Base-by-base conservation (phyloP, 2,113 vertebrate genomes). In the Menidia beryllina region DNA sequence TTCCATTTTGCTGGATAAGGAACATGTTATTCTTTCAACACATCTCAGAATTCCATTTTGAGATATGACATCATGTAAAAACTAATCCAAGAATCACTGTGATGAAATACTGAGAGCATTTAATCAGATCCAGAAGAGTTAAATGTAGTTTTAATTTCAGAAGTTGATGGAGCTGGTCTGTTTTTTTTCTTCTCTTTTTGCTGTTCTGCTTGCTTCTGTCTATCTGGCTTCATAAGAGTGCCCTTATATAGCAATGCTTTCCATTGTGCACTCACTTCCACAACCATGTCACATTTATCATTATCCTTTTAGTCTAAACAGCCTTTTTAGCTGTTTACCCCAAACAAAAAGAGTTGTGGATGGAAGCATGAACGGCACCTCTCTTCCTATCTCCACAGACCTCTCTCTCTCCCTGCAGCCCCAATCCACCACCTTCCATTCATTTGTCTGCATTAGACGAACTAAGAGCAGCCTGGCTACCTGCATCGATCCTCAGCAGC, bases 241-340 rank as follows among this genome's bases (percentile, higher is more conserved):
- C 30, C 26, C 38, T 14, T 50, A 30, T 55, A 54, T 49, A 26
- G 43, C 21, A 24, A 39, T 19, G 47, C 50, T 23, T 4, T 55
- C 68, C 55, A 57, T 64, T 72, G 70, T 80, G 53, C 39, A 36
- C 64, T 84, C 65, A 68, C 75, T 66, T 78, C 71, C 75, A 69
- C 65, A 56, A 57, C 72, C 43, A 19, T 64, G 63, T 34, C 54
- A 34, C 45, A 7, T 75, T 79, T 88, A 69, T 92, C 90, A 87
- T 82, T 85, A 69, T 72, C 73, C 64, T 79, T 87, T 82, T 20
- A 81, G 82, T 78, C 69, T 43, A 79, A 89, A 86, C 74, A 81
- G 81, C 87, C 86, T 91, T 88, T 92, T 90, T 90, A 75, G 69
- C 56, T 90, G 91, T 94, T 93, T 92, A 92, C 90, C 73, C 89